Percentiles rank a stretch among this genome's conserved stretches.
phyloP scores from a whole-genome alignment of 2,113 vertebrate genomes.

The Pao palembangensis region DNA sequence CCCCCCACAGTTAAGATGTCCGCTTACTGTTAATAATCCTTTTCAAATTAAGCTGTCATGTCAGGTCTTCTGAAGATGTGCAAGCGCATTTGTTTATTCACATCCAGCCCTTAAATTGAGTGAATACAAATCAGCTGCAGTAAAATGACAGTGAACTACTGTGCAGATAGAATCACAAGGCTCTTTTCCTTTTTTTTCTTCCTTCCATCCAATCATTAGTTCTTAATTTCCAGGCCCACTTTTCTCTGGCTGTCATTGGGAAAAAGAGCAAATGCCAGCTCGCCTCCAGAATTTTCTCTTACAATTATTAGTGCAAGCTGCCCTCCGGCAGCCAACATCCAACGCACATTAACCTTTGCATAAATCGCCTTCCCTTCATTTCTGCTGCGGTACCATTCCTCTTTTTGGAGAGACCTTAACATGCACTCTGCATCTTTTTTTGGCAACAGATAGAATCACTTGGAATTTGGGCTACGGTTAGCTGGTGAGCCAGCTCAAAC shows the following conservation, averaged over 20 bases:
- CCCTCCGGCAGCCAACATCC: slow-evolving; percentile 51
- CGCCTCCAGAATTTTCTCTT: slow-evolving; percentile 47
- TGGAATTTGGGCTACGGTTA: slow-evolving; percentile 25
- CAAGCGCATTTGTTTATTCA: too few species aligned
- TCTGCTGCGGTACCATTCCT: background rate
- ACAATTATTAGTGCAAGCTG: slow-evolving; percentile 52
- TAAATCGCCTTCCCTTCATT: background rate
- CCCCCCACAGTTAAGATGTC: background rate
- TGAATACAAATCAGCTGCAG: too few species aligned
- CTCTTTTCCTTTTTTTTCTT: background rate
- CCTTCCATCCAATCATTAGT: background rate
- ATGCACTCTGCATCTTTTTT: background rate
- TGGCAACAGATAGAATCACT: slow-evolving; percentile 17
- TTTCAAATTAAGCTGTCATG: background rate
- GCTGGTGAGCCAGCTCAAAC: background rate
- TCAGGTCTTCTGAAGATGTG: background rate
- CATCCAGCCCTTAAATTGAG: too few species aligned
- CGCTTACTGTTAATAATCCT: background rate
- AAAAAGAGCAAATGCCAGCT: slow-evolving; percentile 49
- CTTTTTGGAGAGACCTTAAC: background rate
- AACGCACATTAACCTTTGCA: slow-evolving; percentile 68
- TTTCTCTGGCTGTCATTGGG: slow-evolving; percentile 26
- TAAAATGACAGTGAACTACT: too few species aligned
- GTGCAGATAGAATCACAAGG: too few species aligned
- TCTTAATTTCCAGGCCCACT: background rate